Evolutionary conservation across 2,797 vertebrate species (phyloP), one percentile per base, ranked within the genome.

Genomic region (Aplochiton taeniatus): DNA sequence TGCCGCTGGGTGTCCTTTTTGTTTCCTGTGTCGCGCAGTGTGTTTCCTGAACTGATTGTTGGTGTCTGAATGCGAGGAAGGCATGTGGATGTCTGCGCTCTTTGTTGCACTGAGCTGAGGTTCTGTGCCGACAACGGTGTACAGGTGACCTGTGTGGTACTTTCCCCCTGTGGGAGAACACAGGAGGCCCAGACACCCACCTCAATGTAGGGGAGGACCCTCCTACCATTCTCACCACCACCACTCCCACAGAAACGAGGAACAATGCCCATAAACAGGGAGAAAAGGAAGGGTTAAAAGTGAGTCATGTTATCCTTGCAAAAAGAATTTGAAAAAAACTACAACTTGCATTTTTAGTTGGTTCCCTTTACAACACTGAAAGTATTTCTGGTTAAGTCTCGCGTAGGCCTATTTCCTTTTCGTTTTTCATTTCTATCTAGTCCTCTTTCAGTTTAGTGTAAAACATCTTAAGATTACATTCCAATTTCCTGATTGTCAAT

Each of bases 1-100:
- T 74, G 51, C 50, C 68, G 72, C 73, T 4, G 52, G 54, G 14
- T 69, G 72, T 82, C 76, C 80, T 8, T 68, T 48, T n/a, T 73
- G 79, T 84, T 88, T 88, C 81, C 76, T 88, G 75, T 84, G 67
- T 61, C 69, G 73, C 67, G 58, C 64, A 72, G 78, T 74, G 64
- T 58, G 83, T 74, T 91, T 92, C 88, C 89, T 89, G 84, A 90
- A 74, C 73, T 60, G 70, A 48, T 54, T 53, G 59, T 64, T 51
- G 52, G 68, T 41, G 65, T 78, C 65, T 83, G 64, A 65, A 66
- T 78, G 59, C 61, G 75, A 74, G 73, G 69, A 78, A 17, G 46
- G 14, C 17, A 68, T 75, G 62, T 46, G 76, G 64, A 58, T 77
- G 68, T 74, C 46, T 74, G 73, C 67, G 44, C 60, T 61, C 54